Evolutionary conservation across 2,113 vertebrate genomes (phyloP).

Genomic region (Callocephalon fimbriatum): DNA sequence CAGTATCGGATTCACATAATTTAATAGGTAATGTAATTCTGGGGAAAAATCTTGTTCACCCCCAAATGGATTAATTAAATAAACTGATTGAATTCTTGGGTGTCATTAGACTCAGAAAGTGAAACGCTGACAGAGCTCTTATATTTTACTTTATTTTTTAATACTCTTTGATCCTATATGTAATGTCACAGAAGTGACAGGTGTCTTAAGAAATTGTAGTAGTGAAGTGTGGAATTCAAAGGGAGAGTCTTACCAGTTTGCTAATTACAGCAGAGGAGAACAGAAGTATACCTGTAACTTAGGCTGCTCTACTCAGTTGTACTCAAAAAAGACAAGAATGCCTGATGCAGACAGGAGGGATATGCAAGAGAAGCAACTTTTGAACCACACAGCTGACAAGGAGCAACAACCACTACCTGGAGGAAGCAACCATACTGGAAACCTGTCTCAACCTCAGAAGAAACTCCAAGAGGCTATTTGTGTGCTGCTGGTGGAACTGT

Average conservation of each 20-base stretch:
- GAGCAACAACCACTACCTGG: neutral
- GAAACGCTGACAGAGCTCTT: neutral
- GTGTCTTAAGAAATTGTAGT: constrained; percentile 56
- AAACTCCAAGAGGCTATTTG: constrained; percentile 77
- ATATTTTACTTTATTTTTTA: neutral
- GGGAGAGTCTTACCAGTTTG: constrained; percentile 18
- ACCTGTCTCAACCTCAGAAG: neutral
- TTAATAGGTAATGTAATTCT: constrained; percentile 40
- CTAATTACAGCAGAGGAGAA: constrained; percentile 50
- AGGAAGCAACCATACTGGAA: neutral
- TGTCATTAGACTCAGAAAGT: neutral
- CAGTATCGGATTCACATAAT: constrained; percentile 41
- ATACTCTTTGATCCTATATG: neutral
- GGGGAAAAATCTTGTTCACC: neutral
- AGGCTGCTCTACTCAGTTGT: neutral
- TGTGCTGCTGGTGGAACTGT: constrained; percentile 88
- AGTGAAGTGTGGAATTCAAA: constrained; percentile 75
- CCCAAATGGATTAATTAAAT: constrained; percentile 62
- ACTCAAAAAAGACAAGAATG: constrained; percentile 53
- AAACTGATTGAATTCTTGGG: constrained; percentile 31
- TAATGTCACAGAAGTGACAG: constrained; percentile 44
- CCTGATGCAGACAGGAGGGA: constrained; percentile 16
- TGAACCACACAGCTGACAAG: neutral
- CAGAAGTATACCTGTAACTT: neutral
- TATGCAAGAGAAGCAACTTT: neutral